A percentile compares a stretch with the other conserved stretches of the same genome.
Evolutionary conservation across 2,797 vertebrate genomes (phyloP).

Genomic region (Crenichthys baileyi): DNA sequence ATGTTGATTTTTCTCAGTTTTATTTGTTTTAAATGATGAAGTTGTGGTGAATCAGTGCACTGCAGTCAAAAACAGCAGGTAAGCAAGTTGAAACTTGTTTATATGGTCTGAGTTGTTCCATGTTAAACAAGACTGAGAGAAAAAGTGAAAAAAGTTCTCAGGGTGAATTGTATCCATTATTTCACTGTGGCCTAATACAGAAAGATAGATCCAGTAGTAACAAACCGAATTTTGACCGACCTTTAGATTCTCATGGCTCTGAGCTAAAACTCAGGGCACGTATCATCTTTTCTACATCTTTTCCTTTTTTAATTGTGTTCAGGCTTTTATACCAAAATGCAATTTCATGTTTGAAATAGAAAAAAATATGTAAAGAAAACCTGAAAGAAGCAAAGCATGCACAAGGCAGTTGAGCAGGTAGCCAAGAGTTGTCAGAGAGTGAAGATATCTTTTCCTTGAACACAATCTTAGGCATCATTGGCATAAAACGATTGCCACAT

Average conservation of each 20-base stretch:
- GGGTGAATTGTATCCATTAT: neutral
- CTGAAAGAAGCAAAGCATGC: neutral
- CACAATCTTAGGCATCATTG: neutral
- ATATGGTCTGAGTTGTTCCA: neutral
- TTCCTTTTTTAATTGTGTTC: neutral
- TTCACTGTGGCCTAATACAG: neutral
- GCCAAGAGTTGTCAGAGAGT: neutral
- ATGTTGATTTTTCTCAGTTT: constrained; percentile 32
- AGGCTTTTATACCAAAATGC: neutral
- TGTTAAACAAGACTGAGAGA: neutral
- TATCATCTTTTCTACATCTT: neutral
- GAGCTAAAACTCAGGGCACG: neutral
- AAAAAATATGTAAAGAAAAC: neutral
- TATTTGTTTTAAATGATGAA: neutral
- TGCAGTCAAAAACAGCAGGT: constrained; percentile 5
- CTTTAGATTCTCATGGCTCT: constrained; percentile 19
- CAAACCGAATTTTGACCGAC: constrained; percentile 4
- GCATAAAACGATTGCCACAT: neutral
- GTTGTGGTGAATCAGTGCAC: neutral
- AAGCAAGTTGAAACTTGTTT: constrained; percentile 37
- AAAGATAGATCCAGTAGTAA: neutral
- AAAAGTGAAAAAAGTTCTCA: neutral
- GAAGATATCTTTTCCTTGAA: neutral
- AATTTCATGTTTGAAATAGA: neutral
- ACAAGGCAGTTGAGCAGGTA: neutral